These are phyloP conservation scores for Agrotis puta DNA, from an alignment of 2,888 invertebrate species.

Conservation along the genomic window DNA sequence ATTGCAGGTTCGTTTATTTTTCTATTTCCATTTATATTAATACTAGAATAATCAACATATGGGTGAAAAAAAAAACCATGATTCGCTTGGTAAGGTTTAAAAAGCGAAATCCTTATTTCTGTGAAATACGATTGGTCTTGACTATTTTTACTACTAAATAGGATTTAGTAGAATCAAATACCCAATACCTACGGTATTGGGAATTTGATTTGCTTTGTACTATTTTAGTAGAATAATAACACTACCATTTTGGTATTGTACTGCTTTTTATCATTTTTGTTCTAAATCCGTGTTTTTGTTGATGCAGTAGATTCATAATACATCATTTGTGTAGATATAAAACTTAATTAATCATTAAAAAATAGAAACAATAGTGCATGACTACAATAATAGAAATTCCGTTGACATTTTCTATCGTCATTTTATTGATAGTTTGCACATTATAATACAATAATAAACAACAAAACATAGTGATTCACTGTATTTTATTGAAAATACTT, in stretches of 20 bases:
- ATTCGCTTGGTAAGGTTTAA: neutral
- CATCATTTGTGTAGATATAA: neutral
- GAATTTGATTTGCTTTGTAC: neutral
- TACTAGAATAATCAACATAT: neutral
- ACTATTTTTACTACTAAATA: no score
- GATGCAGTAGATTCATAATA: constrained; percentile 36
- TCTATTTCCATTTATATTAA: neutral
- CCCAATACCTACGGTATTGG: neutral
- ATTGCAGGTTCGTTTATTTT: constrained; percentile 95
- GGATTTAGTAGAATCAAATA: no score
- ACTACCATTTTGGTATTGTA: neutral
- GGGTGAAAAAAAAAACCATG: neutral
- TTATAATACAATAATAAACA: constrained; percentile 48
- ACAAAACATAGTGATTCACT: constrained; percentile 43
- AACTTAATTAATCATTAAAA: neutral
- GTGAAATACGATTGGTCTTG: no score
- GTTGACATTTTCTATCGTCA: constrained; percentile 9
- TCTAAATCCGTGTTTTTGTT: constrained; percentile 31
- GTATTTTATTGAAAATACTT: constrained; percentile 58
- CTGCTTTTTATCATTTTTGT: neutral
- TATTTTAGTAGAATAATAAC: neutral
- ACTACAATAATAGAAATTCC: constrained; percentile 27
- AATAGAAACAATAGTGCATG: constrained; percentile 6
- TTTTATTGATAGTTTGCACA: constrained; percentile 29
- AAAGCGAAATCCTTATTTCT: no score